Conservation (phyloP, 2,888 invertebrate genomes). For the Aradus depressus region DNA sequence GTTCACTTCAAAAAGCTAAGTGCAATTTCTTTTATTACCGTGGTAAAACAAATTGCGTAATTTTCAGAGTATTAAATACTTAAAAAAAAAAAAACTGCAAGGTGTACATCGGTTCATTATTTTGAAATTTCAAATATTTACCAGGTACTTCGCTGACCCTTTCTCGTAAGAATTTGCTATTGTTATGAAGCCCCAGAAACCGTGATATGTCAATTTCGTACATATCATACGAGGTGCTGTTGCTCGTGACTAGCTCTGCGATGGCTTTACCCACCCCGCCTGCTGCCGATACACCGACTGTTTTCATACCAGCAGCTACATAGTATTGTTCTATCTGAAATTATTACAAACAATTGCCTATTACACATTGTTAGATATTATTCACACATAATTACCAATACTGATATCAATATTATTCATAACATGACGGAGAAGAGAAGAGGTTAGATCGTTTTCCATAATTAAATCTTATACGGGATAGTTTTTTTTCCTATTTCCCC, state of each 20-base stretch:
- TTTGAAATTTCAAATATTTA: conserved; percentile 32
- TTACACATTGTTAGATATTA: too few species aligned
- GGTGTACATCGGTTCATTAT: neutral
- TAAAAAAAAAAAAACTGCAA: neutral
- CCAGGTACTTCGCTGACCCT: conserved; percentile 88
- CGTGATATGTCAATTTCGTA: conserved; percentile 82
- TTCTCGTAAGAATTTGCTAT: conserved; percentile 80
- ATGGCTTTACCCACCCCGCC: conserved; percentile 89
- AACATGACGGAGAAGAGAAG: too few species aligned
- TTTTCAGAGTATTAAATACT: neutral
- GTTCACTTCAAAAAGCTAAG: too few species aligned
- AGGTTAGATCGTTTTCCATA: too few species aligned
- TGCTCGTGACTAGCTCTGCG: conserved; percentile 75
- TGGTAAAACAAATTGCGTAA: too few species aligned
- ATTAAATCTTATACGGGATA: too few species aligned
- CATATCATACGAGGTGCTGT: conserved; percentile 69
- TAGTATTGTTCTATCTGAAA: conserved; percentile 71
- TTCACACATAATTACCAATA: too few species aligned
- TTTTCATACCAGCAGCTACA: conserved; percentile 93
- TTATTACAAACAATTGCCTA: conserved; percentile 13
- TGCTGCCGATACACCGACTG: conserved; percentile 87
- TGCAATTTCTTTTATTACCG: too few species aligned
- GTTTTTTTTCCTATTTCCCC: too few species aligned
- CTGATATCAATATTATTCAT: too few species aligned
- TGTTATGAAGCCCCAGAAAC: conserved; percentile 87